phyloP scores from a whole-genome alignment of 2,888 invertebrate genomes.

The Megastigmus dorsalis region DNA sequence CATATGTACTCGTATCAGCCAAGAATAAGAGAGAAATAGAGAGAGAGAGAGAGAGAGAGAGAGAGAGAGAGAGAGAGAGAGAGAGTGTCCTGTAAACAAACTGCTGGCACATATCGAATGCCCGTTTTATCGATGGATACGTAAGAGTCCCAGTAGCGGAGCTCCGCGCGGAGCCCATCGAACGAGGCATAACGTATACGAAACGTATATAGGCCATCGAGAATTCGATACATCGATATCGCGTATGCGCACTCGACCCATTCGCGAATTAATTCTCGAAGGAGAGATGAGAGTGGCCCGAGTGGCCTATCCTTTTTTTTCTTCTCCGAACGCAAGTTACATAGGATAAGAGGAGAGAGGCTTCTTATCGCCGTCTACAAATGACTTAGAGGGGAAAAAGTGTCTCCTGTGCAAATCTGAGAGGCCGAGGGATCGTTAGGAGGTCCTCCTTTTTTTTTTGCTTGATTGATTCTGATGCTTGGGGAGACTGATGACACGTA shows the following conservation, averaged over 20 bases:
- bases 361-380: slow-evolving; percentile 2
- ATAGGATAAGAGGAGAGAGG: neutral
- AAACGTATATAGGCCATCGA: slow-evolving; percentile 9
- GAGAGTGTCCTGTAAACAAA: slow-evolving; percentile 18
- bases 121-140: slow-evolving; percentile 30
- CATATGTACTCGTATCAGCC: too few relatives aligned
- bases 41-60: too few relatives aligned
- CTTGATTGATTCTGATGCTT: too few relatives aligned
- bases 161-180: neutral
- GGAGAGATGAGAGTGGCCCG: neutral
- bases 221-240: slow-evolving; percentile 32
- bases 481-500: too few relatives aligned
- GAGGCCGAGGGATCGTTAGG: neutral
- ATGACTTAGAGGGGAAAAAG: slow-evolving; percentile 16
- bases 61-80: neutral
- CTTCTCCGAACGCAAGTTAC: too few relatives aligned
- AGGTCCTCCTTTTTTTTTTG: too few relatives aligned
- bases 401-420: neutral
- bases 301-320: neutral
- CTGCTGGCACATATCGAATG: slow-evolving; percentile 5
- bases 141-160: too few relatives aligned
- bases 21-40: too few relatives aligned
- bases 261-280: slow-evolving; percentile 19
- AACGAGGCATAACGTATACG: neutral
- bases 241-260: neutral